A percentile compares a stretch with the other conserved stretches of the same genome.
phyloP scores from a whole-genome alignment of 2,888 invertebrate genomes.

The Microctonus aethiopoides region DNA sequence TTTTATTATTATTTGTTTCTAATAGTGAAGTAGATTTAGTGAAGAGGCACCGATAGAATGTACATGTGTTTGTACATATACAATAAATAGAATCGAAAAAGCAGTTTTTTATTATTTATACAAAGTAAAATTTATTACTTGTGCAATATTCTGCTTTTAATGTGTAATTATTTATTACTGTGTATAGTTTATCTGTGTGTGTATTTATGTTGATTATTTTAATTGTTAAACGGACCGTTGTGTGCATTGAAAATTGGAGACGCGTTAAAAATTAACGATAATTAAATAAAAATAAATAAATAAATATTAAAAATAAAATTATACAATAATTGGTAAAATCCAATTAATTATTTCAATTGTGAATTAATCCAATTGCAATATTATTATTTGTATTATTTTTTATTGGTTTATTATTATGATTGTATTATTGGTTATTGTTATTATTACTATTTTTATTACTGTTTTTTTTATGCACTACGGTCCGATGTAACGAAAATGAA shows the following conservation, averaged over 20 bases:
- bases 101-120: constrained; percentile 30
- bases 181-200: too few relatives aligned
- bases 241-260: too few relatives aligned
- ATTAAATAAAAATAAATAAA: too few relatives aligned
- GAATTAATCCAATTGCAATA: background rate
- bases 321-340: constrained; percentile 21
- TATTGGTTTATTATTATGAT: too few relatives aligned
- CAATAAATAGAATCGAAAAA: constrained; percentile 21
- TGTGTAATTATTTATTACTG: too few relatives aligned
- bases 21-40: constrained; percentile 50
- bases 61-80: constrained; percentile 41
- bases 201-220: background rate
- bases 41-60: constrained; percentile 56
- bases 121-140: constrained; percentile 37
- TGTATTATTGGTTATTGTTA: too few relatives aligned
- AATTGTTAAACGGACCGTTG: constrained; percentile 11
- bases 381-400: background rate
- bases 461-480: background rate
- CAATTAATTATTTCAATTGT: background rate
- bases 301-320: background rate
- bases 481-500: background rate
- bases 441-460: background rate
- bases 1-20: constrained; percentile 36
- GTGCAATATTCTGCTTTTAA: constrained; percentile 32
- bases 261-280: too few relatives aligned